Evolutionary conservation across 2,113 vertebrate genomes (phyloP).

Genomic region (Melospiza georgiana): DNA sequence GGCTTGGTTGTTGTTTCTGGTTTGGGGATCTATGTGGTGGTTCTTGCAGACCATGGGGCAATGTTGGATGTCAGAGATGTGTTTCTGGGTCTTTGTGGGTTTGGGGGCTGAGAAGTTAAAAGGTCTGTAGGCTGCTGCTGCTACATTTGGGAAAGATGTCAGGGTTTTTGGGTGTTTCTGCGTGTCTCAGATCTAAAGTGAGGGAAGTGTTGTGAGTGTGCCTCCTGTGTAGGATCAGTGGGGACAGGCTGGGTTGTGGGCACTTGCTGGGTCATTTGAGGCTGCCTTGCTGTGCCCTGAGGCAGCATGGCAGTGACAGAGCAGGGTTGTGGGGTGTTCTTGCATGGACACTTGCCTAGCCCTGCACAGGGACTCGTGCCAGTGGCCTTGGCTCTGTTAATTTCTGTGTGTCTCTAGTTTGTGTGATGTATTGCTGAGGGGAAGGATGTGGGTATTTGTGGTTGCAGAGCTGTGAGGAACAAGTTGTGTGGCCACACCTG

Average conservation of each 20-base stretch:
- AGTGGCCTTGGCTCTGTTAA: no score
- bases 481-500: no score
- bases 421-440: no score
- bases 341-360: accelerated
- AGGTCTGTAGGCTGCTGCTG: background rate
- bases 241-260: no score
- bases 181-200: background rate
- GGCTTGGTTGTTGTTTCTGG: background rate
- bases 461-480: no score
- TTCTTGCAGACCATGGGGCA: accelerated
- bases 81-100: accelerated
- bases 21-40: accelerated
- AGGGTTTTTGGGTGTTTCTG: background rate
- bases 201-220: accelerated
- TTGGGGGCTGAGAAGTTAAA: background rate
- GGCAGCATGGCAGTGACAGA: background rate
- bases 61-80: background rate
- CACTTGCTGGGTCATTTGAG: accelerated
- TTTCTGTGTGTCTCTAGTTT: no score
- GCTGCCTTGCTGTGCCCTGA: background rate
- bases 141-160: accelerated
- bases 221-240: accelerated
- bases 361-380: background rate
- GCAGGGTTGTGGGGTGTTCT: accelerated
- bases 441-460: no score